Conservation (phyloP, 2,113 vertebrate species). For the Caranx melampygus region DNA sequence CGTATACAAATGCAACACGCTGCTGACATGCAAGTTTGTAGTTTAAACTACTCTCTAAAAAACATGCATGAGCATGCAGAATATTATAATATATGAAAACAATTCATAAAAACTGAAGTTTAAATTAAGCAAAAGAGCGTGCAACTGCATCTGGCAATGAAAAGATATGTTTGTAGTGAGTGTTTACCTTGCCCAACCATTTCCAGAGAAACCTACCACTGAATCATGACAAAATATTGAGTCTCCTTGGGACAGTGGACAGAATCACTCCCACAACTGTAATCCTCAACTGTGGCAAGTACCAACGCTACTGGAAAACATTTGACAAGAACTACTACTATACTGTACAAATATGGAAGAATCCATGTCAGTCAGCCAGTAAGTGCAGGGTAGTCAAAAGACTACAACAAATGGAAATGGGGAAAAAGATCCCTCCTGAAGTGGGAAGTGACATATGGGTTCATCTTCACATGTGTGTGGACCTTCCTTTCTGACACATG, state of each 20-base stretch:
- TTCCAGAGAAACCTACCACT: slow-evolving; percentile 25
- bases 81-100: not conserved
- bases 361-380: slow-evolving; percentile 19
- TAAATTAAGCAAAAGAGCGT: slow-evolving; percentile 12
- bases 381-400: slow-evolving; percentile 21
- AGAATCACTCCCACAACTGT: slow-evolving; percentile 22
- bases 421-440: slow-evolving; percentile 78
- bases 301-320: slow-evolving; percentile 16
- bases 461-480: slow-evolving; percentile 69
- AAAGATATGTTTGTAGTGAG: not conserved
- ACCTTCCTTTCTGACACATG: slow-evolving; percentile 50
- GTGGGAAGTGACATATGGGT: slow-evolving; percentile 73
- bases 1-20: slow-evolving; percentile 2
- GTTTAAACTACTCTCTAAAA: not conserved
- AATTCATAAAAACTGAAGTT: not conserved
- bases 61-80: not conserved
- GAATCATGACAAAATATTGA: slow-evolving; percentile 19
- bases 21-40: not conserved
- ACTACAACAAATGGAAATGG: slow-evolving; percentile 76
- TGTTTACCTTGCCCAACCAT: slow-evolving; percentile 62
- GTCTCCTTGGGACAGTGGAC: slow-evolving; percentile 20
- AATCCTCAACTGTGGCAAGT: not conserved
- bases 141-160: slow-evolving; percentile 13
- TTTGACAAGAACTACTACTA: slow-evolving; percentile 19
- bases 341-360: slow-evolving; percentile 13